Conservation (phyloP, 2,113 vertebrate species). For the Barbus barbus region DNA sequence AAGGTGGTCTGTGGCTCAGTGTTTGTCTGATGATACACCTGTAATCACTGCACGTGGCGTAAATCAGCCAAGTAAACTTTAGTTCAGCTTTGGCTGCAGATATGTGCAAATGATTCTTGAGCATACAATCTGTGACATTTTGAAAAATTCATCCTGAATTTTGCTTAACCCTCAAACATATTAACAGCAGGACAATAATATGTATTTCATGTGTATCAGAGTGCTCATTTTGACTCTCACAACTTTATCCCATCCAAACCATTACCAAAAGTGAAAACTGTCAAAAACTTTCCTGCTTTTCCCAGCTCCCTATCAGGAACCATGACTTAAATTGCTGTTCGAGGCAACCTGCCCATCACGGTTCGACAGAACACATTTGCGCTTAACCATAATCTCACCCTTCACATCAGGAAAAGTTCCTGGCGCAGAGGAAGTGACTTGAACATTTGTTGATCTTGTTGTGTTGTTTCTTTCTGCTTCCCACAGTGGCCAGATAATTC, state of each 20-base stretch:
- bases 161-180: background rate
- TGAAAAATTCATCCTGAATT: background rate
- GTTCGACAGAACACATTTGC: background rate
- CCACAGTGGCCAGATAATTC: constrained; percentile 40
- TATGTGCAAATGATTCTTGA: background rate
- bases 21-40: constrained; percentile 50
- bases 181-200: no score
- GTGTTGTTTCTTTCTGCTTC: constrained; percentile 14
- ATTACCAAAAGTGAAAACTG: background rate
- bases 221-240: background rate
- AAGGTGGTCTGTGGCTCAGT: constrained; percentile 48
- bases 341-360: background rate
- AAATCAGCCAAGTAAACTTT: background rate
- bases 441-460: constrained; percentile 26
- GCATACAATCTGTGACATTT: background rate
- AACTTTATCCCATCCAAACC: background rate
- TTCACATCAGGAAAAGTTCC: constrained; percentile 36
- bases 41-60: constrained; percentile 47
- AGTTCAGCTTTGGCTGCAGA: background rate
- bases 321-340: background rate
- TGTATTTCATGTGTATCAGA: background rate
- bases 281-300: background rate
- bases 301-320: background rate
- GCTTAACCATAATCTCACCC: constrained; percentile 7
- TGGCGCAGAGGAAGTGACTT: background rate